Evolutionary conservation across 2,113 vertebrate genomes (phyloP), one percentile per base, ranked within the genome.

Genomic region (Varanus salvator): DNA sequence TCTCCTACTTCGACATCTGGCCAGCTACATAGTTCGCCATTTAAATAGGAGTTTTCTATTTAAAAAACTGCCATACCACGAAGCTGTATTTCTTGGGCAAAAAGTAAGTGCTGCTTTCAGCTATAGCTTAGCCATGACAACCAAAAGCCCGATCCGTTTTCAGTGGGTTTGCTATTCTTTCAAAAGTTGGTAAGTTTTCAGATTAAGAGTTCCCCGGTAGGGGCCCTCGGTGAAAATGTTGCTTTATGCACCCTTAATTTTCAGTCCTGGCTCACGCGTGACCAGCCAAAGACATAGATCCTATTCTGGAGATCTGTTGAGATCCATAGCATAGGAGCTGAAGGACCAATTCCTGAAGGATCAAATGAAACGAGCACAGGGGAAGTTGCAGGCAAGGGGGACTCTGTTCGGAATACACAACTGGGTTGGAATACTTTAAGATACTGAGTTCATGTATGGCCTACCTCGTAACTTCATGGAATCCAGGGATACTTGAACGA

Each of bases 11-110:
- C 84, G 48, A 69, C 27, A 31, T 12, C 23, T 1, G 0, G 9
- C 19, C 66, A 90, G 34, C 38, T 54, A 23, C 76, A 0, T 27
- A 54, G 7, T 74, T 71, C 54, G 0, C 0, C n/a, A 2, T 44
- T 69, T 57, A 90, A 60, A 31, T 44, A 44, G 38, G 38, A 44
- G 38, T 44, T 71, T 50, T 0, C 0, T 38, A 2, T 44, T 69
- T 57, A 90, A 60, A 29, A 57, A 6, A 9, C 6, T 66, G 7
- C 9, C 11, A 7, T 84, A 27, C 4, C 60, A 17, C 4, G 48
- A 66, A 44, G 60, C 23, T 23, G 27, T 23, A 44, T 31, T 23
- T 31, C 21, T 54, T 44, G 19, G 81, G 3, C 6, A 64, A 83
- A 83, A 21, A 38, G 57, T 8, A 7, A 1, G 12, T 60, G 29